A percentile compares a stretch with the other conserved stretches of the same genome.
phyloP scores from a whole-genome alignment of 1,140 invertebrate genomes.

The Acromyrmex heyeri region DNA sequence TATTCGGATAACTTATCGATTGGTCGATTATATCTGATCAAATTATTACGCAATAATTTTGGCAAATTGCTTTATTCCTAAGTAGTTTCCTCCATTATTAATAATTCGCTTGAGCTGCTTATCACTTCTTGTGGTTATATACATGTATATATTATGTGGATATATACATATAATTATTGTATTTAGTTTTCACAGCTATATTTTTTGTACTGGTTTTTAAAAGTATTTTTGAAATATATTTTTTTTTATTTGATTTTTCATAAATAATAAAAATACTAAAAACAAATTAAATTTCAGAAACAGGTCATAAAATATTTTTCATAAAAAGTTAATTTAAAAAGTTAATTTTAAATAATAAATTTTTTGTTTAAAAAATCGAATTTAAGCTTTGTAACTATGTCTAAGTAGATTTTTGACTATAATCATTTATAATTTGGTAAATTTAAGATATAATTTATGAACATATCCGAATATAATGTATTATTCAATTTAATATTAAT shows the following conservation, averaged over 20 bases:
- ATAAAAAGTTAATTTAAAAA: too few relatives aligned
- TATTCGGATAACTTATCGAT: background rate
- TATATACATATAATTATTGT: background rate
- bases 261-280: background rate
- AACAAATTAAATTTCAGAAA: background rate
- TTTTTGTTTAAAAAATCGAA: background rate
- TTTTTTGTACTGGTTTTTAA: background rate
- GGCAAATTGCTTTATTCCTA: background rate
- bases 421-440: background rate
- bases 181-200: background rate
- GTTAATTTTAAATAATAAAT: background rate
- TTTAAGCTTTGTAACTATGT: background rate
- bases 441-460: background rate
- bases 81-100: background rate
- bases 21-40: background rate
- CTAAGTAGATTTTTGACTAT: background rate
- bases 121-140: background rate
- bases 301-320: background rate
- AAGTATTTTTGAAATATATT: background rate
- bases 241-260: background rate
- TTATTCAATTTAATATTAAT: too few relatives aligned
- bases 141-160: too few relatives aligned
- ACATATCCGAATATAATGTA: too few relatives aligned
- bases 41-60: constrained; percentile 9
- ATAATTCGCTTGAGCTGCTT: background rate